Evolutionary conservation across 2,888 invertebrate genomes (phyloP).

Genomic region (Leptothorax acervorum): DNA sequence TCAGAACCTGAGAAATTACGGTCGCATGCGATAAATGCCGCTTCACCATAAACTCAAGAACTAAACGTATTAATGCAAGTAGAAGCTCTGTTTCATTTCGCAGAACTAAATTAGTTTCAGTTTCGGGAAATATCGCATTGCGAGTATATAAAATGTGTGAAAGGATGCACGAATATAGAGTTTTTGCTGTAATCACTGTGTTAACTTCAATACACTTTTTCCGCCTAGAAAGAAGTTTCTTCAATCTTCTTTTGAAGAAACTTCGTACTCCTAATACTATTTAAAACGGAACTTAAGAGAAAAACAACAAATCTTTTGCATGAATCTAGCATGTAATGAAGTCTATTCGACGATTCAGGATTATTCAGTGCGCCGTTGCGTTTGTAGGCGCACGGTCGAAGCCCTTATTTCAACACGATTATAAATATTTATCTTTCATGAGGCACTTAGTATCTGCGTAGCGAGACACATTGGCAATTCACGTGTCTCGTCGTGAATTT

Average conservation of each 20-base stretch:
- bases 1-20: slow-evolving; percentile 47
- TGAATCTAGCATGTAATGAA: slow-evolving; percentile 8
- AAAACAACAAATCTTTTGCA: slow-evolving; percentile 25
- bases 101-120: neutral
- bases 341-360: neutral
- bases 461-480: slow-evolving; percentile 20
- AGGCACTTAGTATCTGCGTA: slow-evolving; percentile 38
- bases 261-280: neutral
- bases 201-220: neutral
- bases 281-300: neutral
- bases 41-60: slow-evolving; percentile 9
- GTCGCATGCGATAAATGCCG: neutral
- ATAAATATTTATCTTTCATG: slow-evolving; percentile 59
- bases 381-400: neutral
- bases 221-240: neutral
- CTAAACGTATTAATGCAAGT: neutral
- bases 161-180: neutral
- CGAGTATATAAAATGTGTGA: neutral
- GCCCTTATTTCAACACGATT: slow-evolving; percentile 29
- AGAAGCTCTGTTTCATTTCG: neutral
- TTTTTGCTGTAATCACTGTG: neutral
- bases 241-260: neutral
- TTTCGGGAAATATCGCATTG: neutral
- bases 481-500: slow-evolving; percentile 59
- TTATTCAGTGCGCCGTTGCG: neutral